Percentiles rank a stretch among this genome's conserved stretches.
Evolutionary conservation across 2,888 invertebrate species (phyloP).

Genomic region (Pseudococcus longispinus): DNA sequence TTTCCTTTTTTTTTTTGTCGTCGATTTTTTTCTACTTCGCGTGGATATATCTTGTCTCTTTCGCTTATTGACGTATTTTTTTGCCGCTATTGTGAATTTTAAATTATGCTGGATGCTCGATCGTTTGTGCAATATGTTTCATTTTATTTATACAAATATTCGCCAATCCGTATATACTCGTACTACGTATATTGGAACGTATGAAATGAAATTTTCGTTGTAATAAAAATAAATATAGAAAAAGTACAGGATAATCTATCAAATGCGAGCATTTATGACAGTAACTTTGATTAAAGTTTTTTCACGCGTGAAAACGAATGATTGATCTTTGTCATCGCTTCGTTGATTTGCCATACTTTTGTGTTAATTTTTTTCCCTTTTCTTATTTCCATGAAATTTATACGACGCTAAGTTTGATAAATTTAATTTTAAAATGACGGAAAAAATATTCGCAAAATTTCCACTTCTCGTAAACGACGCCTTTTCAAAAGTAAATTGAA

Average conservation of each 20-base stretch:
- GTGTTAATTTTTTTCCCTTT: not conserved
- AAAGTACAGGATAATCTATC: constrained; percentile 24
- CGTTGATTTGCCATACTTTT: constrained; percentile 18
- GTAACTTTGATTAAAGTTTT: constrained; percentile 14
- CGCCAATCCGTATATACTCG: not conserved
- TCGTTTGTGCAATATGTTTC: constrained; percentile 22
- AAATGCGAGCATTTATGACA: constrained; percentile 8
- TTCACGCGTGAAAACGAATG: constrained; percentile 24
- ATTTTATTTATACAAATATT: not conserved
- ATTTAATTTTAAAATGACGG: constrained; percentile 27
- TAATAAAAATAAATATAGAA: constrained; percentile 12
- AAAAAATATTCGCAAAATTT: constrained; percentile 2
- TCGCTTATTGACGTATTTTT: not conserved
- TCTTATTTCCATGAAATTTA: not conserved
- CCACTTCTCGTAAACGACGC: not conserved
- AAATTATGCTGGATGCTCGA: not conserved
- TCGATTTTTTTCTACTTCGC: not conserved
- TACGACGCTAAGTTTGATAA: not conserved
- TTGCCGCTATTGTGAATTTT: not conserved
- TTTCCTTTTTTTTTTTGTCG: not conserved
- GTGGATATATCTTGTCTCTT: not conserved
- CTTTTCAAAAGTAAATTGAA: not conserved
- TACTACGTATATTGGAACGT: not conserved
- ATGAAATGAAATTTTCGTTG: constrained; percentile 24
- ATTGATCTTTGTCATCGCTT: constrained; percentile 31